Evolutionary conservation across 2,113 vertebrate species (phyloP).

Genomic region (Fulica atra): DNA sequence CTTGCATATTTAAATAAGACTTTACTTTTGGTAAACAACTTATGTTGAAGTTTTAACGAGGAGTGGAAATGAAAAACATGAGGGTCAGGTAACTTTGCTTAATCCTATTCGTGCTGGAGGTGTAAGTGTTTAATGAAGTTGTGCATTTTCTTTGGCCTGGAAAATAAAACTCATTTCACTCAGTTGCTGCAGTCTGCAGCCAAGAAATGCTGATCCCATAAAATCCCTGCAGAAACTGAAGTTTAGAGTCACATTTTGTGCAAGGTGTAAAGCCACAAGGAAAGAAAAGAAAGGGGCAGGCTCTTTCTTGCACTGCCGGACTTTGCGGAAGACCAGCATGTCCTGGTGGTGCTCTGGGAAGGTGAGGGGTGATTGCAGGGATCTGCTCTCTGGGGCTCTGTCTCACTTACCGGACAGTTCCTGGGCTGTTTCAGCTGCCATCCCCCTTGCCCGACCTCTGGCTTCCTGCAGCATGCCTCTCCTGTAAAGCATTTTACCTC

Average conservation of each 20-base stretch:
- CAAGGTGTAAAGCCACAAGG: not conserved
- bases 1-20: not conserved
- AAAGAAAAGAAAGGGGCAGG: not conserved
- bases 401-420: not conserved
- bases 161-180: not conserved
- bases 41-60: not conserved
- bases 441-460: not conserved
- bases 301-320: not conserved
- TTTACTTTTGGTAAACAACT: not conserved
- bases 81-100: not conserved
- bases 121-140: not conserved
- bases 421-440: not conserved
- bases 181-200: not conserved
- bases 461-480: not conserved
- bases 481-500: not conserved
- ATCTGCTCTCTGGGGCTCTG: not conserved
- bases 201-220: not conserved
- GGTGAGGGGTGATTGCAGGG: rapidly evolving
- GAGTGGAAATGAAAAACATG: not conserved
- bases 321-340: rapidly evolving
- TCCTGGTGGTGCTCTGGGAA: not conserved
- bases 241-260: not conserved
- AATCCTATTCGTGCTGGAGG: not conserved
- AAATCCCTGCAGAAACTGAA: not conserved
- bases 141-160: not conserved